Percentiles rank a stretch among this genome's conserved stretches.
phyloP scores from a whole-genome alignment of 2,113 vertebrate species.

The Dascyllus trimaculatus region DNA sequence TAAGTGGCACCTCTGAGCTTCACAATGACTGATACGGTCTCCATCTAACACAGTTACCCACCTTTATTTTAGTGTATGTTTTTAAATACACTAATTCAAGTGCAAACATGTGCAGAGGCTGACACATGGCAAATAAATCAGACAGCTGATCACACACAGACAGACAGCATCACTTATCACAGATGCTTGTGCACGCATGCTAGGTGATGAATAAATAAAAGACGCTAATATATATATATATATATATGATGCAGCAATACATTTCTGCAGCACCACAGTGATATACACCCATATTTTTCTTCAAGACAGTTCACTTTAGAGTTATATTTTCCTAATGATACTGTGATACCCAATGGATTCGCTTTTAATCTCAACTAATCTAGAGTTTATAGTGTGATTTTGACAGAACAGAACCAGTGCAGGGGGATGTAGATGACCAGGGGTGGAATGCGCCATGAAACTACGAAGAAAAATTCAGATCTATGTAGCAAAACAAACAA shows the following conservation, averaged over 20 bases:
- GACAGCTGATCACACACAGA: constrained; percentile 38
- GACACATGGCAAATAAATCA: constrained; percentile 28
- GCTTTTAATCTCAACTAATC: too few relatives aligned
- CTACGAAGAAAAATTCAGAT: not conserved
- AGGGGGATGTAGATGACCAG: too few relatives aligned
- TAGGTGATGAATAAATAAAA: constrained; percentile 11
- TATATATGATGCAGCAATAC: not conserved
- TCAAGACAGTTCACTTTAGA: not conserved
- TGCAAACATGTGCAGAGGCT: constrained; percentile 23
- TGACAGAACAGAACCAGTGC: too few relatives aligned
- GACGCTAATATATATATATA: not conserved
- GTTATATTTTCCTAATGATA: too few relatives aligned
- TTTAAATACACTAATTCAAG: constrained; percentile 20
- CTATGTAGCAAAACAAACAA: not conserved
- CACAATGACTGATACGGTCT: constrained; percentile 54
- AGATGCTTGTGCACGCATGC: constrained; percentile 6
- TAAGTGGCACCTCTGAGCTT: constrained; percentile 51
- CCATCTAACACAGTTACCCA: constrained; percentile 44
- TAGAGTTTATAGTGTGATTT: too few relatives aligned
- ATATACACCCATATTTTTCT: not conserved
- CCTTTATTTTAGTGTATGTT: constrained; percentile 31
- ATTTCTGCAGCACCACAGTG: not conserved
- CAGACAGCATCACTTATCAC: constrained; percentile 24
- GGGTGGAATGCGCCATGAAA: too few relatives aligned
- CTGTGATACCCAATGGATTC: too few relatives aligned